Conservation (phyloP, 2,888 invertebrate species). For the Drosophila niveifrons region DNA sequence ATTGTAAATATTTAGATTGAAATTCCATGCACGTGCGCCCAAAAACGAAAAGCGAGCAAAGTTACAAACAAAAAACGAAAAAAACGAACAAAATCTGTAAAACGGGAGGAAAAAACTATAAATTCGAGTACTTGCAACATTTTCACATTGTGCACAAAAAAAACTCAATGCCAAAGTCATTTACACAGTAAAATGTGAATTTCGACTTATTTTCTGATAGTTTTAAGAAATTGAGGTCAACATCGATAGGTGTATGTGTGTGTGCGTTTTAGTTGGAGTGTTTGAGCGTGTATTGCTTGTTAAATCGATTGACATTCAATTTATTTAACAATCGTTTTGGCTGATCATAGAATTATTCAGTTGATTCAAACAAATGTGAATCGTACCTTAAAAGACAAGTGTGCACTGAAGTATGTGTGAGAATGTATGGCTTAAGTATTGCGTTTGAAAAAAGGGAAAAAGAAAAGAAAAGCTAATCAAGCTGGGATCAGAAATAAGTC, state of each 20-base stretch:
- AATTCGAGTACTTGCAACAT: constrained; percentile 36
- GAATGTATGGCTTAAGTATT: background rate
- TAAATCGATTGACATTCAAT: constrained; percentile 48
- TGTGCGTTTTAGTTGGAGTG: background rate
- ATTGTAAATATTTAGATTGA: constrained; percentile 56
- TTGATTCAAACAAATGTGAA: constrained; percentile 16
- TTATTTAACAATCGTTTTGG: constrained; percentile 46
- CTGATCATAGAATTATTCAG: constrained; percentile 33
- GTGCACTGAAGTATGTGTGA: background rate
- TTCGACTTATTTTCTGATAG: constrained; percentile 50
- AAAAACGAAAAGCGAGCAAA: constrained; percentile 6
- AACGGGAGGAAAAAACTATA: constrained; percentile 36
- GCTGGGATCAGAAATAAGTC: background rate
- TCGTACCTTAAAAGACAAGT: background rate
- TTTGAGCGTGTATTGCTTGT: constrained; percentile 8
- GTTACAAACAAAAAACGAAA: background rate
- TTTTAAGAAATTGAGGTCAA: constrained; percentile 53
- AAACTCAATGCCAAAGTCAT: constrained; percentile 42
- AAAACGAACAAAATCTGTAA: constrained; percentile 12
- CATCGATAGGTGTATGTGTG: constrained; percentile 4
- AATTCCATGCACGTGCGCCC: constrained; percentile 54
- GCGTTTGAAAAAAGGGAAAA: background rate
- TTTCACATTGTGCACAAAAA: constrained; percentile 30
- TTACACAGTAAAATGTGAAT: constrained; percentile 49
- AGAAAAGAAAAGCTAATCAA: background rate